Evolutionary conservation across 2,113 vertebrate species (phyloP), one percentile per base, ranked within the genome.

Genomic region (Sinocyclocheilus anshuiensis): DNA sequence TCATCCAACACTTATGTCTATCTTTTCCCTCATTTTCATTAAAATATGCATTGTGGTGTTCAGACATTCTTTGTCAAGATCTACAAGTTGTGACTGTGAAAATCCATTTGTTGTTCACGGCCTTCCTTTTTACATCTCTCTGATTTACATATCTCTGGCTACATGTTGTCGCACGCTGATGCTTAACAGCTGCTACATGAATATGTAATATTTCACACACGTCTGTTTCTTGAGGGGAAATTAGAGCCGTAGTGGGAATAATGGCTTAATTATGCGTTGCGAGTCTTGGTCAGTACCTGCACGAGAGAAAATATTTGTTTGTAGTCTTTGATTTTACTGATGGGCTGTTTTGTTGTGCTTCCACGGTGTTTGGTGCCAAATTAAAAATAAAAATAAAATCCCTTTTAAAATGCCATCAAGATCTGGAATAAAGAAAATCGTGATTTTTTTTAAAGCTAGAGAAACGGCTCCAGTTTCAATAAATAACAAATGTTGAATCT

Each of bases 161-260:
- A 13, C 65, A 20, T 48, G 24, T 71, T 65, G 59, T 45, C 55
- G 63, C 80, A 82, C 11, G 18, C 45, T 82, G 63, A 71, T 82
- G 16, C 26, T 69, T 33, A 82, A 69, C 80, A 82, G 80, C 63
- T 82, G 80, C 42, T 82, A 22, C 63, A 36, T 82, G 63, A 82
- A 71, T 82, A 48, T 81, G 61, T 48, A 18, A 50, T 67, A 29
- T 48, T 63, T 50, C 61, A 67, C 79, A 48, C 59, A 26, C 18
- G 24, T 63, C 79, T 67, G 9, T 65, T 81, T 81, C 61, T 81
- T 67, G 59, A 29, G 79, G 61, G 39, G 61, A 67, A 45, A 81
- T 65, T 81, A 65, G 39, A 81, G 22, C 59, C n/a, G 4, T 48
- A 50, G 61, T 29, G 79, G 79, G 18, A 81, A 67, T 81, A 67